phyloP scores from a whole-genome alignment of 37 sponge, comb jelly and placozoan genomes.

The Beroe ovata region DNA sequence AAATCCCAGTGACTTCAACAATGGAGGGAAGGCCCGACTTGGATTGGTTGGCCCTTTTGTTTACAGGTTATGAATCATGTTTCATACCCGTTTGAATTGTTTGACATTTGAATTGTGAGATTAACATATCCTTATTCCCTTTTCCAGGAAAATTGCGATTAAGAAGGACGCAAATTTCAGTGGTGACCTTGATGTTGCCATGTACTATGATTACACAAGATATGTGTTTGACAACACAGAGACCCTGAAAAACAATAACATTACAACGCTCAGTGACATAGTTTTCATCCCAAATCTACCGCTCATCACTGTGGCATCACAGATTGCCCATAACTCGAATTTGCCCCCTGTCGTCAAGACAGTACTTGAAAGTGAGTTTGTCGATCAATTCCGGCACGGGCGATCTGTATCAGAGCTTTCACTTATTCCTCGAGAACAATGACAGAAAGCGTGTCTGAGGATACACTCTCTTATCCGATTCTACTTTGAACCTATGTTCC shows the following conservation, averaged over 20 bases:
- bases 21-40: not conserved
- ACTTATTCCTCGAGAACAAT: too few species aligned
- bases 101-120: too few species aligned
- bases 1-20: conserved; percentile 7
- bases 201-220: conserved; percentile 47
- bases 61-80: not conserved
- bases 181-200: conserved; percentile 19
- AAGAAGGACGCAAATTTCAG: conserved; percentile 14
- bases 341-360: not conserved
- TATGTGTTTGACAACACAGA: conserved; percentile 23
- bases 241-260: conserved; percentile 17
- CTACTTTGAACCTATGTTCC: too few species aligned
- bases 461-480: too few species aligned
- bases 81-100: too few species aligned
- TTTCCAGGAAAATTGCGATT: conserved; percentile 29
- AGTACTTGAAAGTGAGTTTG: not conserved
- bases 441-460: too few species aligned
- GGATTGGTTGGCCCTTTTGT: conserved; percentile 31
- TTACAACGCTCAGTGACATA: not conserved
- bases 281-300: conserved; percentile 49
- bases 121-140: too few species aligned
- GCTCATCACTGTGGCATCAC: not conserved
- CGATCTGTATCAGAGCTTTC: too few species aligned
- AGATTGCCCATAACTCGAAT: conserved; percentile 27
- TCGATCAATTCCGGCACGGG: too few species aligned